Percentiles rank a stretch among this genome's conserved stretches.
Evolutionary conservation across 1,140 invertebrate genomes (phyloP).

Genomic region (Caerostris extrusa): DNA sequence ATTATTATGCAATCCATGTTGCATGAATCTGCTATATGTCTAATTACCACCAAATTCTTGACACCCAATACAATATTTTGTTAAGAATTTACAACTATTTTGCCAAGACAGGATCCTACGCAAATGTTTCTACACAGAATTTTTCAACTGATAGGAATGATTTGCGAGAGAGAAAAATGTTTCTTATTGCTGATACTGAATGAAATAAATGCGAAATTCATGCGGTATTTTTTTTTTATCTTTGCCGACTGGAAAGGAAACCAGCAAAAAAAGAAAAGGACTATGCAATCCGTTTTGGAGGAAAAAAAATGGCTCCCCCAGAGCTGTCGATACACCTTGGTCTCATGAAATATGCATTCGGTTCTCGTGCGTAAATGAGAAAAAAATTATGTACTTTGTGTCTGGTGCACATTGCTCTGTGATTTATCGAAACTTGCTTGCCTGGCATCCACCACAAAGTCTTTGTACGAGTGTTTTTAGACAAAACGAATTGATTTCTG

Average conservation of each 20-base stretch:
- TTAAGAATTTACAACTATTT: too few relatives aligned
- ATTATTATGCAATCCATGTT: too few relatives aligned
- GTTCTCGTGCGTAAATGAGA: slow-evolving; percentile 42
- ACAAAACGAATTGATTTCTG: slow-evolving; percentile 40
- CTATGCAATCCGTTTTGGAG: background rate
- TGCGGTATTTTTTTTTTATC: background rate
- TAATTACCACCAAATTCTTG: too few relatives aligned
- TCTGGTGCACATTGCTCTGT: background rate
- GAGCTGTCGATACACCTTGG: slow-evolving; percentile 38
- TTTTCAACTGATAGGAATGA: background rate
- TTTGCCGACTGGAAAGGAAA: background rate
- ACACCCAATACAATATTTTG: too few relatives aligned
- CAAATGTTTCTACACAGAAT: background rate
- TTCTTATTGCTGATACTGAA: background rate
- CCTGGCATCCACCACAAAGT: slow-evolving; percentile 18
- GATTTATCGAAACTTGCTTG: slow-evolving; percentile 38
- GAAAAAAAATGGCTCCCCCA: background rate
- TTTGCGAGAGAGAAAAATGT: background rate
- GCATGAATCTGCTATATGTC: too few relatives aligned
- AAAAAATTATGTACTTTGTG: slow-evolving; percentile 69
- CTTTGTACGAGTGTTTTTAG: slow-evolving; percentile 29
- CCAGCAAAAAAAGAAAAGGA: background rate
- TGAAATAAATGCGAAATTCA: slow-evolving; percentile 23
- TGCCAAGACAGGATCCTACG: too few relatives aligned
- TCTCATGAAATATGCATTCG: slow-evolving; percentile 67